Percentiles rank a stretch among this genome's conserved stretches.
phyloP scores from a whole-genome alignment of 2,797 vertebrate genomes.

The Epinephelus awoara region DNA sequence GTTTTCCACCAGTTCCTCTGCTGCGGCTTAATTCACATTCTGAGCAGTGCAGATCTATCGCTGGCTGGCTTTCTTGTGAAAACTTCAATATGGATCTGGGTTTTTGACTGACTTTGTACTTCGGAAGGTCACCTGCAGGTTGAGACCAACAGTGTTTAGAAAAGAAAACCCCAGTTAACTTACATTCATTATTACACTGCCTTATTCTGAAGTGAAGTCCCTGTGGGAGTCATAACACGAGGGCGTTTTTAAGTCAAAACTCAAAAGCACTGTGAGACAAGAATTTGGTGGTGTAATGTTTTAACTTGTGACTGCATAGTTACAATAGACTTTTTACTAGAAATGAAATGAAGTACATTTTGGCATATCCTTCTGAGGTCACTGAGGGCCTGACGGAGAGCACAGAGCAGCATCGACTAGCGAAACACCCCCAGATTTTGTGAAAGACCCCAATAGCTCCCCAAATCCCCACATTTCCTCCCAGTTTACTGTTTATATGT shows the following conservation, averaged over 20 bases:
- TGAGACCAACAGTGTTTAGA: constrained; percentile 50
- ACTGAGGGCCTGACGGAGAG: background rate
- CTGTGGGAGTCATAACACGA: constrained; percentile 42
- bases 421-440: background rate
- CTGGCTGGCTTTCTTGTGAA: constrained; percentile 70
- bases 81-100: constrained; percentile 70
- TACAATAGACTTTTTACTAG: background rate
- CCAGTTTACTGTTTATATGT: constrained; percentile 16
- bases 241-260: constrained; percentile 34
- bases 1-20: constrained; percentile 47
- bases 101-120: constrained; percentile 74
- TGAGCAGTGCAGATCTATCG: constrained; percentile 59
- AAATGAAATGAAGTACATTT: background rate
- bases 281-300: background rate
- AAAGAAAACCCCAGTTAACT: constrained; percentile 48
- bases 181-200: constrained; percentile 39
- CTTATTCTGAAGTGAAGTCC: constrained; percentile 35
- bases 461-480: background rate
- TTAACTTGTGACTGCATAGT: background rate
- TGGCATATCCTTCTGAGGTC: background rate
- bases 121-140: constrained; percentile 70
- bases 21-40: constrained; percentile 74
- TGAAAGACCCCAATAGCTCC: background rate
- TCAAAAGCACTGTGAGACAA: constrained; percentile 1
- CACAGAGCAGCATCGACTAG: constrained; percentile 7